Base-by-base conservation (phyloP, 2,797 vertebrate species). In the Tiaroga cobitis region DNA sequence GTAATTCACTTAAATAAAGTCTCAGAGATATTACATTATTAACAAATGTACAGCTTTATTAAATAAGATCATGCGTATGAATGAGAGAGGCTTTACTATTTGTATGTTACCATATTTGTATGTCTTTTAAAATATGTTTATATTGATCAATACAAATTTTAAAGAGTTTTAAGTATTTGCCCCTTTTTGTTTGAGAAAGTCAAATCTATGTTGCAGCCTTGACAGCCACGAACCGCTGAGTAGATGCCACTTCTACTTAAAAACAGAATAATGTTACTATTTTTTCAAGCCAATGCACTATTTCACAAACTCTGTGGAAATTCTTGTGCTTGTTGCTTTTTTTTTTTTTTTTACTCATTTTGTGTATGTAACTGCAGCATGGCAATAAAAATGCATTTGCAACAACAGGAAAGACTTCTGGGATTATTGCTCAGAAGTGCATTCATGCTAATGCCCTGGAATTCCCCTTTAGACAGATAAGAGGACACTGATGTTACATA, bases 301-400 rank as follows among this genome's bases (percentile, higher is more conserved):
- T 87, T 86, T 73, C 84, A 75, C 78, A 81, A 51, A 68, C 16
- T 13, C 34, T 24, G 26, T 59, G 51, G 16, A 34, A 39, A 19
- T 15, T 37, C 37, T 34, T 59, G 54, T 26, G 18, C 59, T 46
- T 74, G 19, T 80, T 86, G 39, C 32, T 74, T 86, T 83, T 87
- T 83, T 41, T 10, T 10, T 41, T 74, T 81, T 75, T 80, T 88
- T 81, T 90, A 92, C 90, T 90, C 80, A 74, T 90, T 90, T 91
- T 91, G 87, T 90, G 90, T 78, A 89, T 86, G 80, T 73, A 89
- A 86, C 82, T 68, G 68, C 43, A 86, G 68, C 84, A 68, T 89
- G 83, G 77, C 77, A 88, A 90, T 87, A 87, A 89, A 87, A 88
- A 91, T 90, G 39, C 90, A 90, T 81, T 39, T 88, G 78, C 80